Evolutionary conservation across 1,140 invertebrate species (phyloP).

Genomic region (Pantala flavescens): DNA sequence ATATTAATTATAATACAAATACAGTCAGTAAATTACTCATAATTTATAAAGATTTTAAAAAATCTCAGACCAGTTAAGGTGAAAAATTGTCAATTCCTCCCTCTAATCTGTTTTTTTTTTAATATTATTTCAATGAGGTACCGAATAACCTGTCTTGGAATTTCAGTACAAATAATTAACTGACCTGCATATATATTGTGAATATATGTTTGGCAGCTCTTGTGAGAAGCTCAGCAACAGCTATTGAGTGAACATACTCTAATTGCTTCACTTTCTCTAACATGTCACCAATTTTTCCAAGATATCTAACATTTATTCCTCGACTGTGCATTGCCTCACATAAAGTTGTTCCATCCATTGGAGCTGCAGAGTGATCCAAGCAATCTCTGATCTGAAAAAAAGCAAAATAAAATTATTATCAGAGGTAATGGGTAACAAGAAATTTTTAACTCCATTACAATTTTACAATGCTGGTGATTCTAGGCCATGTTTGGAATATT

Average conservation of each 20-base stretch:
- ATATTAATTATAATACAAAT: too few relatives aligned
- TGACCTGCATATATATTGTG: conserved; percentile 77
- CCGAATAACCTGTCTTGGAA: too few relatives aligned
- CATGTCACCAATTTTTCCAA: conserved; percentile 76
- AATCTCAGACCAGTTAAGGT: too few relatives aligned
- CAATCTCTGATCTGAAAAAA: conserved; percentile 73
- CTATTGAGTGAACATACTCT: conserved; percentile 78
- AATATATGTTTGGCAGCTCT: conserved; percentile 89
- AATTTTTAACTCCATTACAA: too few relatives aligned
- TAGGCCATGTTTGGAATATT: neutral
- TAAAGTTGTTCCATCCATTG: conserved; percentile 92
- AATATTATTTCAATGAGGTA: too few relatives aligned
- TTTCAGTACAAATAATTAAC: too few relatives aligned
- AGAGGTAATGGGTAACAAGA: too few relatives aligned
- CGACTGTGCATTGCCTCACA: conserved; percentile 84
- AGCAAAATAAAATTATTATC: conserved; percentile 21
- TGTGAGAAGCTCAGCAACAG: conserved; percentile 74
- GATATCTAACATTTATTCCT: conserved; percentile 94
- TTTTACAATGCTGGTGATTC: too few relatives aligned
- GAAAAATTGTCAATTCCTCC: too few relatives aligned
- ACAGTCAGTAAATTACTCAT: too few relatives aligned
- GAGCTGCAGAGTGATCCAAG: conserved; percentile 79
- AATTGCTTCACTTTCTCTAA: conserved; percentile 67
- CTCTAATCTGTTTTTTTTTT: too few relatives aligned
- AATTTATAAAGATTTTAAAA: too few relatives aligned